These are phyloP conservation scores for Passer montanus DNA, from an alignment of 2,113 vertebrate species.

Conservation along the genomic window DNA sequence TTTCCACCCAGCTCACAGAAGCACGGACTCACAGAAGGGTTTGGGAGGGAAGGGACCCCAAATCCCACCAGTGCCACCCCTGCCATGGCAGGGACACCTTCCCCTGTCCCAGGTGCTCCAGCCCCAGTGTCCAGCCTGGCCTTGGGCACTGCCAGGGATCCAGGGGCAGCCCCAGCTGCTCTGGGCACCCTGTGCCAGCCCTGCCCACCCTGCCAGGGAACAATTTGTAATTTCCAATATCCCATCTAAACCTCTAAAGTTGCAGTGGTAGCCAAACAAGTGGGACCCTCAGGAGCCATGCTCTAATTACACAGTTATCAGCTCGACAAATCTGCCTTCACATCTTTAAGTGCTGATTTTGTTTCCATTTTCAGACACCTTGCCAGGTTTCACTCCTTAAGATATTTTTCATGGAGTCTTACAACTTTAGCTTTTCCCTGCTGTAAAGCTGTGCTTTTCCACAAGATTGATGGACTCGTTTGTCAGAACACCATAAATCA, in stretches of 20 bases:
- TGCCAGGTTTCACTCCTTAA: not conserved
- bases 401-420: not conserved
- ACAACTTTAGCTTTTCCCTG: not conserved
- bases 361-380: not conserved
- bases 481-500: constrained; percentile 15
- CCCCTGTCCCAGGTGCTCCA: not conserved
- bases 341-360: not conserved
- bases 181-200: not conserved
- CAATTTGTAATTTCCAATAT: accelerated
- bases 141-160: not conserved
- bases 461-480: not conserved
- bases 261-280: not conserved
- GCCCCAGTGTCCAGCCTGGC: not conserved
- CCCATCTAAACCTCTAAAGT: not conserved
- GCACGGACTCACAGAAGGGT: not conserved
- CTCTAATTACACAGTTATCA: not conserved
- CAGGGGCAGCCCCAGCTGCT: not conserved
- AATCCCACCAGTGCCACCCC: accelerated
- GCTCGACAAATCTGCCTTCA: not conserved
- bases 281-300: not conserved
- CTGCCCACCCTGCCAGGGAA: not conserved
- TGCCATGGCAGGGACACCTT: not conserved
- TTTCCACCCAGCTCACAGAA: not conserved
- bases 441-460: not conserved
- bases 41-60: accelerated